Percentiles rank a stretch among this genome's conserved stretches.
Conservation (phyloP, 2,113 vertebrate genomes). For the Anser cygnoides region DNA sequence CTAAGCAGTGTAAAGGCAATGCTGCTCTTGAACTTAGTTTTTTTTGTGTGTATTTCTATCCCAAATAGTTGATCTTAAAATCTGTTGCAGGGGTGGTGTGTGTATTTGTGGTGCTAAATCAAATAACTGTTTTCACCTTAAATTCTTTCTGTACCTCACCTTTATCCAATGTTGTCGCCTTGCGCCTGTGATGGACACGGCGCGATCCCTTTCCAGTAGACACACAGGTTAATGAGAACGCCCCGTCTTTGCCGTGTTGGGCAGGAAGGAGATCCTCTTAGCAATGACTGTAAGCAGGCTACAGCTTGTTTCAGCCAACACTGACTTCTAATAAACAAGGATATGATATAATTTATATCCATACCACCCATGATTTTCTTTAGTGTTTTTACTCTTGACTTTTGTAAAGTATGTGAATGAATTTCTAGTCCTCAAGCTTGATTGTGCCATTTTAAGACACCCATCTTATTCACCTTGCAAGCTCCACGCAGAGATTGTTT, state of each 20-base stretch:
- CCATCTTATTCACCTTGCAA: background rate
- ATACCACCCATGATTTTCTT: background rate
- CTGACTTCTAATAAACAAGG: background rate
- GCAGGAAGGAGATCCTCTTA: background rate
- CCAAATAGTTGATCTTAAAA: background rate
- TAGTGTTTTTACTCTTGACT: background rate
- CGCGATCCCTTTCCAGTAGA: background rate
- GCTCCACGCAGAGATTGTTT: background rate
- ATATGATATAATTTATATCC: background rate
- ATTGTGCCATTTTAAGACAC: background rate
- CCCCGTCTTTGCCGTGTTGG: background rate
- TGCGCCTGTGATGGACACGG: background rate
- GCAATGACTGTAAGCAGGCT: background rate
- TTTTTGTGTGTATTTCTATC: background rate
- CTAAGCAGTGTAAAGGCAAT: background rate
- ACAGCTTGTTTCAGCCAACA: background rate
- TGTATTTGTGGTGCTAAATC: background rate
- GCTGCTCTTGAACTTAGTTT: background rate
- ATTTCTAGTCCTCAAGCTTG: background rate
- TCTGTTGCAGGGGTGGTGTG: background rate
- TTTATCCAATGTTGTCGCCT: background rate
- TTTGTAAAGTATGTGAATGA: background rate
- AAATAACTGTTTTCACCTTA: background rate
- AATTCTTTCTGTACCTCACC: background rate
- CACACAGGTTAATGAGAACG: background rate